Base-by-base conservation (phyloP, 2,113 vertebrate species). In the Pygathrix nemaeus region DNA sequence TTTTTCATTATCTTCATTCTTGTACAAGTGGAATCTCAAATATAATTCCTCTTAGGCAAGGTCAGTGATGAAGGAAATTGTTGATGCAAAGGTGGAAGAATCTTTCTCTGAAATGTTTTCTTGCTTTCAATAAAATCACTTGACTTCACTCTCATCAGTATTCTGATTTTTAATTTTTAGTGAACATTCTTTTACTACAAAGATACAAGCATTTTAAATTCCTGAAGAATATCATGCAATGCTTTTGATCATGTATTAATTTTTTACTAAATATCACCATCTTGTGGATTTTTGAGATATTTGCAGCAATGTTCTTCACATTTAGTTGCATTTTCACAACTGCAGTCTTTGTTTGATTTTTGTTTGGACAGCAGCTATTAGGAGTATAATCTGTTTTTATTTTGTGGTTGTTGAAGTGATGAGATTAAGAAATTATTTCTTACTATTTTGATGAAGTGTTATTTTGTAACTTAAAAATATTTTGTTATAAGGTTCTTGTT, bases 271-370 rank as follows among this genome's bases (percentile, higher is more conserved):
- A 90, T 80, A 43, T 75, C 81, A 43, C 84, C 96, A 93, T 90
- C 97, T 96, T 95, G 64, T 92, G 90, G 95, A 84, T 64, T 93
- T 83, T 32, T 38, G 25, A 81, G 59, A 85, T 72, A 85, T 7
- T 61, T 20, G 8, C 61, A 85, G 48, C 52, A 80, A 83, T 68
- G 27, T 55, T 38, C 11, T 83, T 88, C 21, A 68, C 2, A 32
- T 21, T 38, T 16, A n/a, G 82, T 78, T 96, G 82, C 64, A 48
- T 96, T 92, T 96, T 97, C 81, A 97, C 40, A 66, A 68, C 84
- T 92, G 11, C 21, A 85, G 16, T 75, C 50, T 96, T 93, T 83
- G 12, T 78, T 78, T n/a, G 52, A 9, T 43, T 86, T 96, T 93
- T 97, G 18, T 94, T 94, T 96, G 93, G 57, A 50, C 38, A 72